Base-by-base conservation (phyloP, 2,888 invertebrate species). In the Diaphora mendica region DNA sequence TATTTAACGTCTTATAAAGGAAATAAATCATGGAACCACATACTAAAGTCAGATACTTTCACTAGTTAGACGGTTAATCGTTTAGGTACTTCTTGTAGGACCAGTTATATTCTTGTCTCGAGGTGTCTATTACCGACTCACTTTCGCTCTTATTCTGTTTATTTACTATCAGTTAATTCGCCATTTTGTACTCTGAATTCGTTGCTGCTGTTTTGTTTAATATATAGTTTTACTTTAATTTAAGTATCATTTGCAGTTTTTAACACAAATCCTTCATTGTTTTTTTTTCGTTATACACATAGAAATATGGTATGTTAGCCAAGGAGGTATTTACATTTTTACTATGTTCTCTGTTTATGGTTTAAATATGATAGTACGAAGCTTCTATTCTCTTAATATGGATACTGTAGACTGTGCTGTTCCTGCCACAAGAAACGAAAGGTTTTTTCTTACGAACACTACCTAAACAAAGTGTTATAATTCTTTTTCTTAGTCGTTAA, bases 61-160 rank as follows among this genome's bases (percentile, higher is more conserved):
- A 76, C 85, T 64, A n/a, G 75, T 48, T 39, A 44, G 15, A 69
- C n/a, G 30, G 23, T 68, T 71, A 33, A 48, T 67, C 48, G 70
- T 72, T 74, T 74, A n/a, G n/a, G n/a, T n/a, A 73, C 64, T 35
- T 76, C 69, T 83, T 35, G 74, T 72, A 81, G 84, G 83, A 86
- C 85, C 79, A 75, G 85, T 82, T 82, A 30, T 33, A 67, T 75
- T 62, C 30, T 1, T 44, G 77, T 68, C n/a, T 26, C 64, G 69
- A 68, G 74, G 17, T 64, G 30, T 23, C 33, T 30, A 48, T 71
- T 39, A 55, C 39, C 39, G 9, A 39, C 8, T 30, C 30, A 62
- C 70, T 70, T 70, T 70, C 70, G 70, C 70, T 64, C 39, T 23
- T 70, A 70, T 70, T 70, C 62, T 62, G 5, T 59, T 30, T 64